Percentiles rank a stretch among this genome's conserved stretches.
Conservation (phyloP, 1,140 invertebrate species). For the Leguminivora glycinivorella region DNA sequence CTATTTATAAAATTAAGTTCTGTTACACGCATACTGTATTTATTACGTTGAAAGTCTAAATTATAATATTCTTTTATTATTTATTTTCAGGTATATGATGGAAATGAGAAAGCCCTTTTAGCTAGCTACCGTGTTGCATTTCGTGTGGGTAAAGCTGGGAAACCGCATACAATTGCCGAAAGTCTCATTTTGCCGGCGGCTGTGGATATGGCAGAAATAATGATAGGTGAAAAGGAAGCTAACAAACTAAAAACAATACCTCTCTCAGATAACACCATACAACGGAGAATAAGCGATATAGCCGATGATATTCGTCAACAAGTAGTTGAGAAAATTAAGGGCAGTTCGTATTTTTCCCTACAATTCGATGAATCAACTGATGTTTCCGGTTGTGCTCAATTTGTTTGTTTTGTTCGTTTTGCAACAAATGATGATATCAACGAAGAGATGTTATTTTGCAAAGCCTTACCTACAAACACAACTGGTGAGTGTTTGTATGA, state of each 20-base stretch:
- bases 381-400: conserved; percentile 19
- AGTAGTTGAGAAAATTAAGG: not conserved
- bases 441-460: conserved; percentile 50
- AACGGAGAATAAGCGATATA: not conserved
- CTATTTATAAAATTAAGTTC: no score
- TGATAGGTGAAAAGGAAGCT: not conserved
- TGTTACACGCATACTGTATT: no score
- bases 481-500: conserved; percentile 40
- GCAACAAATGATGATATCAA: conserved; percentile 38
- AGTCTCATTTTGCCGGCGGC: not conserved
- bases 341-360: not conserved
- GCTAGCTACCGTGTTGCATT: conserved; percentile 13
- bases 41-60: no score
- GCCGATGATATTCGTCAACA: not conserved
- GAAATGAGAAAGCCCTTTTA: conserved; percentile 35
- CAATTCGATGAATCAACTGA: not conserved
- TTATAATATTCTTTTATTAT: no score
- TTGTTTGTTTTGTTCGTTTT: conserved; percentile 49
- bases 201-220: not conserved
- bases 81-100: no score
- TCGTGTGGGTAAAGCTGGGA: not conserved
- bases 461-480: conserved; percentile 42
- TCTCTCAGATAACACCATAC: not conserved
- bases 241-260: conserved; percentile 1
- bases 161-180: conserved; percentile 2